Base-by-base conservation (phyloP, 2,888 invertebrate genomes). In the Oscheius onirici region DNA sequence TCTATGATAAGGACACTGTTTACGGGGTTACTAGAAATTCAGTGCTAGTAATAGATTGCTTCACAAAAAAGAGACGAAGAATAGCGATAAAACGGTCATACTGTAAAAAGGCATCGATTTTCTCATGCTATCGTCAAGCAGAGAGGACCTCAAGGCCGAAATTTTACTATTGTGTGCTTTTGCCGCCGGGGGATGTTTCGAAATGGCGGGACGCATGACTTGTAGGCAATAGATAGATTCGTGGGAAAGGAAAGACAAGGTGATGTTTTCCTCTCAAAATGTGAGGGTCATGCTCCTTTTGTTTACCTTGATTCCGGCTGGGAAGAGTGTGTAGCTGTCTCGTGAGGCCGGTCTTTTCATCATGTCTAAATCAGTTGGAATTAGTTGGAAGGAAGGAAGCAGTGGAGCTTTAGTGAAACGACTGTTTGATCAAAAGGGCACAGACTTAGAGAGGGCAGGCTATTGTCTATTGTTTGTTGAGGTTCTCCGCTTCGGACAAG, bases 251-350 rank as follows among this genome's bases (percentile, higher is more conserved):
- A 52, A 13, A 17, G 26, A 26, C 13, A 22, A 52, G 13, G 13
- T 13, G 52, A 24, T 52, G 52, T 52, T 52, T 52, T 52, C 17
- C 11, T 57, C 11, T 24, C 17, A 2, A 57, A 49, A 26, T 13
- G 26, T 28, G 34, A 34, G 34, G 34, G 34, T 34, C 34, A 34
- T 34, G 34, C 34, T 34, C 34, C 34, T 34, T 34, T 34, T 34
- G 34, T 34, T 34, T 34, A 34, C 34, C 34, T 34, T 74, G 17
- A 74, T 71, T 46, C 74, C 71, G 24, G 74, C 68, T 20, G 74
- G 74, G 57, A 74, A 74, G 17, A 44, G 65, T n/a, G 74, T 74
- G 54, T 52, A 66, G 54, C 43, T 66, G 66, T 66, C 66, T 13
- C 66, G 66, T 40, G 66, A 66, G n/a, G 28, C 17, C 22, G 52